Evolutionary conservation across 2,888 invertebrate species (phyloP), one percentile per base, ranked within the genome.

Genomic region (Achlya flavicornis): DNA sequence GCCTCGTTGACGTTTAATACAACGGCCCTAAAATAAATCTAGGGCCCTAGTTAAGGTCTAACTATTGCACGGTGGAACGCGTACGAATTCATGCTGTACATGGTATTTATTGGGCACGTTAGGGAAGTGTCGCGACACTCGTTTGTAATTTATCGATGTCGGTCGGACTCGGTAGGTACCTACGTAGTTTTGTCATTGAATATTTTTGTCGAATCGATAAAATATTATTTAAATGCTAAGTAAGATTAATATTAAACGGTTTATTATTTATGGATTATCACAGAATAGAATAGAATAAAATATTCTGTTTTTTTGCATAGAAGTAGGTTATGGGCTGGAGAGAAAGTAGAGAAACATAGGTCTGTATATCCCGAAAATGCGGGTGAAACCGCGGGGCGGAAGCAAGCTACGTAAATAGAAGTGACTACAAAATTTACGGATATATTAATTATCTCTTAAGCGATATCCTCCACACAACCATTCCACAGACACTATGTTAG

Each of bases 1-100:
- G 73, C 70, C 72, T 72, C 68, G 57, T 41, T 84, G 84, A 84
- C 83, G 79, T 85, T 87, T 83, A 85, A 53, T 86, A 81, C 79
- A 82, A 79, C 77, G 77, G 79, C 79, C 80, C 81, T 80, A 79
- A 46, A 83, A 83, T 83, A 84, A 81, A 85, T 81, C 79, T 75
- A 78, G 76, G 63, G 69, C 62, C 66, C 69, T 65, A 66, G 65
- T 66, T 53, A 53, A 53, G 53, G 14, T 19, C 46, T 19, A 41
- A 26, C 46, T 61, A 53, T 61, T 33, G 35, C 35, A 35, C 48
- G 11, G 61, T 14, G 61, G 53, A 61, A 57, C 61, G 19, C 57
- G 35, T 26, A 35, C 26, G 48, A 43, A 43, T 61, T 61, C 63
- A 46, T 46, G 53, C 19, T 48, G 16, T 59, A 58, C 53, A 19